Evolutionary conservation across 1,140 invertebrate species (phyloP).

Genomic region (Psilanteris sp.): DNA sequence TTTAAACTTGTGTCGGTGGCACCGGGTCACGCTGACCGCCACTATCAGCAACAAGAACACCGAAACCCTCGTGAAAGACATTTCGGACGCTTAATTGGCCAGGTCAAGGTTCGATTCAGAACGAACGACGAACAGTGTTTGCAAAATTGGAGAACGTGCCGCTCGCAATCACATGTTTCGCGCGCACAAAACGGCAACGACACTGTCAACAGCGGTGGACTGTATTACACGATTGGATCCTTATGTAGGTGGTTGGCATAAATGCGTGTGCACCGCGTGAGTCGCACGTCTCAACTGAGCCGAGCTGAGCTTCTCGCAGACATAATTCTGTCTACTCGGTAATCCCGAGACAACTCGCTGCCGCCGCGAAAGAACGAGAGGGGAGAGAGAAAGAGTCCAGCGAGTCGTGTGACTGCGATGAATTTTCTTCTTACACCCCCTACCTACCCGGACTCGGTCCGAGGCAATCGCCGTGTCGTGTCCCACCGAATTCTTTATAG

Average conservation of each 20-base stretch:
- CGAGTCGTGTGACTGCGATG: conserved; percentile 70
- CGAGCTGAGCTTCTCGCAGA: conserved; percentile 75
- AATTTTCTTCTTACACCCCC: conserved; percentile 66
- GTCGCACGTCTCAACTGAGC: conserved; percentile 79
- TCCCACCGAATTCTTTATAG: conserved; percentile 25
- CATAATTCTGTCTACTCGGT: conserved; percentile 80
- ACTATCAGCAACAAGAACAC: conserved; percentile 14
- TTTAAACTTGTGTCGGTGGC: conserved; percentile 34
- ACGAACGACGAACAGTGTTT: not conserved
- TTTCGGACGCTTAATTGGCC: conserved; percentile 12
- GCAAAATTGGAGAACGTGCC: conserved; percentile 24
- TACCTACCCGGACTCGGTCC: conserved; percentile 52
- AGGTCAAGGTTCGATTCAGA: not conserved
- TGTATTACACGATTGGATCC: conserved; percentile 32
- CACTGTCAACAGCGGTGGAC: conserved; percentile 10
- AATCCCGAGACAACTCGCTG: conserved; percentile 75
- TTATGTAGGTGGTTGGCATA: conserved; percentile 62
- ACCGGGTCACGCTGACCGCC: conserved; percentile 8
- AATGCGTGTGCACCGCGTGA: conserved; percentile 76
- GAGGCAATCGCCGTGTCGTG: conserved; percentile 53
- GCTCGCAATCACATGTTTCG: conserved; percentile 44
- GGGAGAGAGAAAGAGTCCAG: conserved; percentile 57
- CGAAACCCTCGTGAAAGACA: conserved; percentile 23
- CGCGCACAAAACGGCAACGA: conserved; percentile 12
- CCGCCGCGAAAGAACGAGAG: conserved; percentile 58